phyloP scores from a whole-genome alignment of 2,797 vertebrate genomes.

The Ciconia nigra region DNA sequence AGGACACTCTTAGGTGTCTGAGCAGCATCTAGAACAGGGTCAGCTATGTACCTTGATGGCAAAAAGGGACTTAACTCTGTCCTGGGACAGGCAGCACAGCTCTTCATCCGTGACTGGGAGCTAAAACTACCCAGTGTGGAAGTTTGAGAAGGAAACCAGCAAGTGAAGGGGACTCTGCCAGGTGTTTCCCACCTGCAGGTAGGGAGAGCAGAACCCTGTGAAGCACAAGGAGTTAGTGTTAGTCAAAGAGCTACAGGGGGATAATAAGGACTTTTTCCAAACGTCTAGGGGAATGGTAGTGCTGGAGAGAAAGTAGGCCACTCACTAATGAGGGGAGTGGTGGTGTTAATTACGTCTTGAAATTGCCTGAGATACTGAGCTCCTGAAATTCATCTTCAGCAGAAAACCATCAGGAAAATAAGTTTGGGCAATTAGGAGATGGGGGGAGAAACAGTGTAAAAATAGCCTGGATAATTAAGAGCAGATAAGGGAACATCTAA shows the following conservation, averaged over 20 bases:
- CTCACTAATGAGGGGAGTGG: constrained; percentile 41
- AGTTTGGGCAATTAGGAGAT: constrained; percentile 35
- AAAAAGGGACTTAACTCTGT: neutral
- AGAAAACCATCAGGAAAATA: constrained; percentile 40
- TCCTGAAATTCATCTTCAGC: constrained; percentile 48
- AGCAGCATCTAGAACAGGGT: neutral
- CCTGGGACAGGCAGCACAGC: neutral
- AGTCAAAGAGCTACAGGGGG: neutral
- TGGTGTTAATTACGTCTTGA: constrained; percentile 38
- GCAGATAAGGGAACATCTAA: neutral
- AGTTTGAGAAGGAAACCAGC: neutral
- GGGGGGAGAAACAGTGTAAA: neutral
- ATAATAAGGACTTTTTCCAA: neutral
- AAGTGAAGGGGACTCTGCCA: rapidly evolving
- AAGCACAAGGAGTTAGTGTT: neutral
- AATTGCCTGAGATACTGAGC: constrained; percentile 13
- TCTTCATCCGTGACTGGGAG: neutral
- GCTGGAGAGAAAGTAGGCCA: constrained; percentile 33
- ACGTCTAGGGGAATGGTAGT: neutral
- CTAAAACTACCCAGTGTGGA: neutral
- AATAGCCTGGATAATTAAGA: constrained; percentile 51
- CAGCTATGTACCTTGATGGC: neutral
- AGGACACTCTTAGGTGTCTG: neutral
- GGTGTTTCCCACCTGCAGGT: neutral
- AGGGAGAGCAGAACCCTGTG: neutral